Base-by-base conservation (phyloP, 1,140 invertebrate genomes). In the Lepidurus arcticus region DNA sequence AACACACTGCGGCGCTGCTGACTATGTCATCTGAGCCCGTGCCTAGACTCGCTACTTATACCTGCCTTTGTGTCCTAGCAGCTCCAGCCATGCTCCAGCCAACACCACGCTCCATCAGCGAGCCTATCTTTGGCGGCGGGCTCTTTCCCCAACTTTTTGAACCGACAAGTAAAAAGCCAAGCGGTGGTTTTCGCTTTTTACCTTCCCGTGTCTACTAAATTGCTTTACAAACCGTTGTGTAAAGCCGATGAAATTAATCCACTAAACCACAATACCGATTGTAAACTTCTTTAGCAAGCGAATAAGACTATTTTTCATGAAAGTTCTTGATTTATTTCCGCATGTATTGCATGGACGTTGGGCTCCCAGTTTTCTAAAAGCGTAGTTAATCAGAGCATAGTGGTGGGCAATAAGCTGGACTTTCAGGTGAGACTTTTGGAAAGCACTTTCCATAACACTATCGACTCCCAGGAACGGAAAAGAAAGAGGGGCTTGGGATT, bases 371-470 rank as follows among this genome's bases (percentile, higher is more conserved):
- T 65, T 65, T 16, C 16, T 65, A 21, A 21, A 65, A 16, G 34
- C 34, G 34, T 34, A n/a, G 53, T 65, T 65, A 65, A 65, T 65
- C 53, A 65, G 53, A 65, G 53, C 53, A 65, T 65, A 65, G 53
- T 65, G 13, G 53, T 10, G 53, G 53, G 8, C 53, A 13, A 65
- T 65, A 65, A 65, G 53, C 53, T 65, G 53, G 53, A 65, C 53
- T 21, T 65, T 65, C 21, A 34, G 34, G 34, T 34, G 34, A 34
- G 34, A 34, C 34, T 34, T 34, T 34, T 34, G 34, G 34, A n/a
- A 65, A 65, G 53, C 53, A 65, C 53, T 65, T 65, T 65, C 53
- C 53, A 65, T 65, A 65, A n/a, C 53, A 65, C 21, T 65, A 65
- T 65, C 53, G 53, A 21, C 53, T 65, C 13, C 21, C n/a, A 7